These are phyloP conservation scores for Istiophorus platypterus DNA, from an alignment of 2,113 vertebrate species.

Conservation along the genomic window DNA sequence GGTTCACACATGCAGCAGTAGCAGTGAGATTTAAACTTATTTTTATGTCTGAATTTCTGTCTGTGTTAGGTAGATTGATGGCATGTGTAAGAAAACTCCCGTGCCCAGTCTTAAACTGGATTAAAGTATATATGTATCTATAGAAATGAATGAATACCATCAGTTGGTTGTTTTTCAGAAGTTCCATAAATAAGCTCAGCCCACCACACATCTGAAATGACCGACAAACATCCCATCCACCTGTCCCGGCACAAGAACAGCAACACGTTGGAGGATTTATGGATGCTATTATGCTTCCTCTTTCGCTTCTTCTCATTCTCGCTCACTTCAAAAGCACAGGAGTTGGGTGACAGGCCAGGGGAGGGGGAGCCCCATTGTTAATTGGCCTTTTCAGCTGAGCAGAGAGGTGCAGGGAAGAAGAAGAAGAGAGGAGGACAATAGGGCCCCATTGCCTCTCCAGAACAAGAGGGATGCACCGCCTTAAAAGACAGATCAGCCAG, in stretches of 20 bases:
- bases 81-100: neutral
- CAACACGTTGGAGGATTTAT: slow-evolving; percentile 77
- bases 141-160: neutral
- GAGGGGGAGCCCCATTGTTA: slow-evolving; percentile 88
- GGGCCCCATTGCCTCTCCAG: slow-evolving; percentile 82
- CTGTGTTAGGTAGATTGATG: neutral
- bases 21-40: neutral
- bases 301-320: slow-evolving; percentile 61
- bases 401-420: slow-evolving; percentile 86
- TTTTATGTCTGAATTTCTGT: neutral
- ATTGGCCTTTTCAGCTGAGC: slow-evolving; percentile 91
- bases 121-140: neutral
- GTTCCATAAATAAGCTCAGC: neutral
- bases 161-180: neutral
- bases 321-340: slow-evolving; percentile 89
- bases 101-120: neutral
- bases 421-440: slow-evolving; percentile 87
- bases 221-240: slow-evolving; percentile 45
- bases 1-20: slow-evolving; percentile 10
- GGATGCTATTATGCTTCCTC: slow-evolving; percentile 82
- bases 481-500: slow-evolving; percentile 62
- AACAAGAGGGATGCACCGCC: slow-evolving; percentile 66
- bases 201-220: slow-evolving; percentile 21
- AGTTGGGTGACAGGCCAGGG: slow-evolving; percentile 79
- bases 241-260: slow-evolving; percentile 58